Evolutionary conservation across 2,797 vertebrate genomes (phyloP), one percentile per base, ranked within the genome.

Genomic region (Nannoperca obscura): DNA sequence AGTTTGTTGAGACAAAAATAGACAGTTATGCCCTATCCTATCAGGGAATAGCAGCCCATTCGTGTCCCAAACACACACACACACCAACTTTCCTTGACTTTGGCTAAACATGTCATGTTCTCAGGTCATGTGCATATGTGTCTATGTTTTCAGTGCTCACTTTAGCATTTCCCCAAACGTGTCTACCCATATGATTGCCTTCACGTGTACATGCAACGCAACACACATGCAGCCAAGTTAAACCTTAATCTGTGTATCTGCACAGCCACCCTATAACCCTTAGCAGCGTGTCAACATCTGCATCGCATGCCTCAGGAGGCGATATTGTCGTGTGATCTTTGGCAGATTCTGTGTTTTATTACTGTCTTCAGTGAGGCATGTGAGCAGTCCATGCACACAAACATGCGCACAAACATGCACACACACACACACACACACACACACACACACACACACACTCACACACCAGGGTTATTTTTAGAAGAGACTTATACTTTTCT

Each of bases 401-500:
- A 64, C 50, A 74, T 32, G 24, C 67, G 65, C 40, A 76, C 44
- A 54, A 27, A 27, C 24, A 76, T n/a, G n/a, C 62, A 65, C 75
- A 81, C 38, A 81, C 14, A 85, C 30, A 79, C 61, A 65, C 74
- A 83, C 68, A 59, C 49, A 44, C 49, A 49, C 66, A 70, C 61
- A 66, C 59, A 71, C 52, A 60, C 64, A 76, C 44, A 54, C 62
- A 65, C 75, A 81, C 38, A 81, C 11, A 85, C 30, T 77, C 61
- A 65, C 74, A 83, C 68, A 59, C 49, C 19, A 22, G 14, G 52
- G 89, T 70, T 93, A 92, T 88, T 89, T 93, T 91, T 88, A 90
- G 91, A 77, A 70, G 46, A 76, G 81, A 20, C 58, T 84, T 10
- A 57, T 58, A 69, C 69, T 76, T 82, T 83, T 79, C 81, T 78